Percentiles rank a stretch among this genome's conserved stretches.
Evolutionary conservation across 64 coral and sea anemone species (phyloP).

Genomic region (Anthopleura sola): DNA sequence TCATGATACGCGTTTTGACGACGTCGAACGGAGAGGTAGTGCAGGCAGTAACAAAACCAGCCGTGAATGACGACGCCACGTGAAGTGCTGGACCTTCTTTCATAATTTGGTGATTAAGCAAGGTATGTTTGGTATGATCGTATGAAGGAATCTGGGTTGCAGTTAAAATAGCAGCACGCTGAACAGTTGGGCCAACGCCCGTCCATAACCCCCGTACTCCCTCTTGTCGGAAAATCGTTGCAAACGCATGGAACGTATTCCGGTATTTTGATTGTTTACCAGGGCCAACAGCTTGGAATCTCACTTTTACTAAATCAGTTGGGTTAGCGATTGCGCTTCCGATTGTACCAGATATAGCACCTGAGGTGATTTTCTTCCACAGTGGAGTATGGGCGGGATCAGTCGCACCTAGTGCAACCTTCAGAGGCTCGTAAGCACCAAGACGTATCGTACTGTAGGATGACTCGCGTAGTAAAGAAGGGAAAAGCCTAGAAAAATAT

Average conservation of each 20-base stretch:
- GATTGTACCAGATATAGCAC: slow-evolving; percentile 88
- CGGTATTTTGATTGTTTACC: slow-evolving; percentile 50
- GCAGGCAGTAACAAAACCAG: slow-evolving; percentile 76
- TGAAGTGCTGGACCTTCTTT: slow-evolving; percentile 74
- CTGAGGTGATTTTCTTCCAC: slow-evolving; percentile 94
- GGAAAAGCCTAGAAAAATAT: slow-evolving; percentile 53
- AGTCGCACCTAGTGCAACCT: slow-evolving; percentile 71
- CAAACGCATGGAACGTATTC: slow-evolving; percentile 76
- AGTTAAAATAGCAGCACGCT: slow-evolving; percentile 77
- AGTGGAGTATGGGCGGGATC: slow-evolving; percentile 80
- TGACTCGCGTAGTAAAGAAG: slow-evolving; percentile 81
- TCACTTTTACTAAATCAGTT: slow-evolving; percentile 91
- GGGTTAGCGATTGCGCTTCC: slow-evolving; percentile 91
- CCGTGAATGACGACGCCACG: slow-evolving; percentile 68
- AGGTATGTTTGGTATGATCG: slow-evolving; percentile 80
- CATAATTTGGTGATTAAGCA: slow-evolving; percentile 79
- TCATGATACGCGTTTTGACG: slow-evolving; percentile 89
- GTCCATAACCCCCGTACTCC: slow-evolving; percentile 76
- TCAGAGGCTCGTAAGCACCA: slow-evolving; percentile 93
- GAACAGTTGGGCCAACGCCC: slow-evolving; percentile 76
- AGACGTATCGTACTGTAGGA: slow-evolving; percentile 96
- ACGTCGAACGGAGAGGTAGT: slow-evolving; percentile 88
- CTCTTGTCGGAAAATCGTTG: slow-evolving; percentile 57
- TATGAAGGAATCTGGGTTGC: slow-evolving; percentile 87
- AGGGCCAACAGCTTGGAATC: slow-evolving; percentile 74